Evolutionary conservation across 1,140 invertebrate species (phyloP).

Genomic region (Leptestheria dahalacensis): DNA sequence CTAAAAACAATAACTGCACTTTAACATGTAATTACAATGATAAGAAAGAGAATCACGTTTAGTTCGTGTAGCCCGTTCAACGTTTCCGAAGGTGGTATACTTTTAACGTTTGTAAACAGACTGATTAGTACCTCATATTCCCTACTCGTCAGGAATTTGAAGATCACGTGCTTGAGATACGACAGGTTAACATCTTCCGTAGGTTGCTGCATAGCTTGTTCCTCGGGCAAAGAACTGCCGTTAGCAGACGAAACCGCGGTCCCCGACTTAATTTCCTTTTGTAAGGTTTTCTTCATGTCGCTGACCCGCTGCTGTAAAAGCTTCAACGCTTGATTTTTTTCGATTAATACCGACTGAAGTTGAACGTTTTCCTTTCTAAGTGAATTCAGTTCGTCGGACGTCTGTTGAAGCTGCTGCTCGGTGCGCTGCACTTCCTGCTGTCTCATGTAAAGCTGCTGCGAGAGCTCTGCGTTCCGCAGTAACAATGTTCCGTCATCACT

Average conservation of each 20-base stretch:
- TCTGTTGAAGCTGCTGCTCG: slow-evolving; percentile 24
- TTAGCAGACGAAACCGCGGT: neutral
- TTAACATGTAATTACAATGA: neutral
- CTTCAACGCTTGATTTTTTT: slow-evolving; percentile 72
- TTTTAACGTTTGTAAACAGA: neutral
- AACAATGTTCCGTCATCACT: slow-evolving; percentile 59
- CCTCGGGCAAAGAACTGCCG: neutral
- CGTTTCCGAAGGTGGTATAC: no score
- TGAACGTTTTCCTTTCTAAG: slow-evolving; percentile 33
- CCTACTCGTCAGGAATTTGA: slow-evolving; percentile 77
- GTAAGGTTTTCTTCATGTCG: slow-evolving; percentile 81
- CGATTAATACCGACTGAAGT: slow-evolving; percentile 42
- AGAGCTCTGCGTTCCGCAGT: slow-evolving; percentile 64
- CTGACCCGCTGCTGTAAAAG: slow-evolving; percentile 66
- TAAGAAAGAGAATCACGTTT: neutral
- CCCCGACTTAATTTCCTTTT: slow-evolving; percentile 52
- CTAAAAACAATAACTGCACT: slow-evolving; percentile 34
- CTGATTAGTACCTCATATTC: slow-evolving; percentile 47
- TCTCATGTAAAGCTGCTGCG: slow-evolving; percentile 51
- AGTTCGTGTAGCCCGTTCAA: no score
- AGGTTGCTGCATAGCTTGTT: neutral
- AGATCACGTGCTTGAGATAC: slow-evolving; percentile 81
- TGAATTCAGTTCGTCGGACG: slow-evolving; percentile 31
- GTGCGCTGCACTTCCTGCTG: slow-evolving; percentile 38
- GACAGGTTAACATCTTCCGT: slow-evolving; percentile 55